Evolutionary conservation across 2,888 invertebrate species (phyloP), one percentile per base, ranked within the genome.

Genomic region (Caenorhabditis sinica): DNA sequence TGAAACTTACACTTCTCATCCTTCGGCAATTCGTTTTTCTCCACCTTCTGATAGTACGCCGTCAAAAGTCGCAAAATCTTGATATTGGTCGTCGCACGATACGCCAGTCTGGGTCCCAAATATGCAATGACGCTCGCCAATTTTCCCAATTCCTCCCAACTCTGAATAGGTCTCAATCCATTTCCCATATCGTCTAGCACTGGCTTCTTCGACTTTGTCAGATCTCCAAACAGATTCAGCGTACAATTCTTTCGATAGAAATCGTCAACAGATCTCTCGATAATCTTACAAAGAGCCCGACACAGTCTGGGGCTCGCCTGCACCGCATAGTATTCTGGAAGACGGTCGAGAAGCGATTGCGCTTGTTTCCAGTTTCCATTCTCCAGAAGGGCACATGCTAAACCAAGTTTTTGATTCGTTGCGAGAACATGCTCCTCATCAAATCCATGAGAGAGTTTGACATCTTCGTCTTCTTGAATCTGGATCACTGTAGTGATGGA

Each of bases 361-460:
- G 97, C 97, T 91, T 96, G 96, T 23, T 95, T 95, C 98, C 98
- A 98, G 90, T 96, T 97, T 1, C 96, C 97, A 87, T 97, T 95
- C 60, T 95, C 95, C 11, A 98, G 93, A 65, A 98, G 94, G 0
- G 97, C 97, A 93, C 97, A 96, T 90, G 96, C 96, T 30, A 99
- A 94, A 33, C 97, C 96, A 90, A 97, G 95, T 94, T 98, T 98
- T 93, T 99, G 98, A 94, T 99, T 98, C n/a, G 71, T 71, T 6
- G 83, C 82, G 15, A 92, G 80, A 23, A 87, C 82, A 9, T 72
- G 36, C 17, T 85, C 82, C 94, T 89, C 68, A 87, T 88, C 74
- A 76, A 86, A 87, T 11, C 80, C 82, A 0, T 75, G 87, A 11
- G 83, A 73, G 25, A 88, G 36, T 56, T 85, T 89, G 2, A 73